phyloP scores from a whole-genome alignment of 2,797 vertebrate species.

The Simalia tracyae region DNA sequence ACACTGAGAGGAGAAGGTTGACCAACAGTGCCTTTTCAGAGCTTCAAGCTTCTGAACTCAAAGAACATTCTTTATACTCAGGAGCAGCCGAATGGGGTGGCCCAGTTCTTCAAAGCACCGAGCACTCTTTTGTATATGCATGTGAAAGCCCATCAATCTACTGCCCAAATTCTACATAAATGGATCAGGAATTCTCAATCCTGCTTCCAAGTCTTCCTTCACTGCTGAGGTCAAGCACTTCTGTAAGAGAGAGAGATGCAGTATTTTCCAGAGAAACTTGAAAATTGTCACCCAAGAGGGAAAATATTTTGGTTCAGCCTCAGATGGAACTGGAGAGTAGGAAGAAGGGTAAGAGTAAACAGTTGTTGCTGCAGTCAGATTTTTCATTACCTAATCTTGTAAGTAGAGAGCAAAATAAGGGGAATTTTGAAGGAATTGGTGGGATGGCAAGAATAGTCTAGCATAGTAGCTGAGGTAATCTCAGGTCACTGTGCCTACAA shows the following conservation, averaged over 20 bases:
- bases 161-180: conserved; percentile 74
- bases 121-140: conserved; percentile 76
- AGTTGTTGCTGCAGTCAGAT: neutral
- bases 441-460: no score
- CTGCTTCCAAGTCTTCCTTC: conserved; percentile 56
- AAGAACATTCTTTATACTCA: conserved; percentile 68
- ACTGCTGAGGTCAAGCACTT: conserved; percentile 54
- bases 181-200: conserved; percentile 79
- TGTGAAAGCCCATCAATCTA: conserved; percentile 81
- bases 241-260: conserved; percentile 79
- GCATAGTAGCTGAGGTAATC: neutral
- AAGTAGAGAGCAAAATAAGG: no score
- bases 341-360: neutral
- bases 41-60: conserved; percentile 35
- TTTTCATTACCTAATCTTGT: neutral
- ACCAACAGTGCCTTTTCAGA: no score
- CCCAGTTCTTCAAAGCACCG: conserved; percentile 74
- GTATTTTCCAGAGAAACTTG: conserved; percentile 93
- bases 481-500: neutral
- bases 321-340: neutral
- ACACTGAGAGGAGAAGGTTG: no score
- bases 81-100: conserved; percentile 48
- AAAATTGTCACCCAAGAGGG: conserved; percentile 73
- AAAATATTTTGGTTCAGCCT: conserved; percentile 43
- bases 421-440: neutral